These are phyloP conservation scores for Arenaria interpres DNA, from an alignment of 2,113 vertebrate species.

Conservation along the genomic window DNA sequence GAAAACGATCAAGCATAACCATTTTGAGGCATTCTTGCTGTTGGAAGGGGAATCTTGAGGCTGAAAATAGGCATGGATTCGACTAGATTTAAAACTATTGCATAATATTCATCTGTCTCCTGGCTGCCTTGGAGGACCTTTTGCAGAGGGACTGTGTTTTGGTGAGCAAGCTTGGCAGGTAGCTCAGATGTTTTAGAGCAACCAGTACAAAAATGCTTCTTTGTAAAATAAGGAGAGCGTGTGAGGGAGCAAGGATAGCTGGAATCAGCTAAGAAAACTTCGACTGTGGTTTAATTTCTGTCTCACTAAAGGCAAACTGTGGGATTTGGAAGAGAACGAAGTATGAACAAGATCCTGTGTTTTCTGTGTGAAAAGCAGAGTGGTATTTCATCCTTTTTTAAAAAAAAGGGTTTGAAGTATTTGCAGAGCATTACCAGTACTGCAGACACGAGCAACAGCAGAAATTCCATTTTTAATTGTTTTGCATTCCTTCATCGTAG, in stretches of 20 bases:
- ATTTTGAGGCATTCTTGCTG: neutral
- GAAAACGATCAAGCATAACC: neutral
- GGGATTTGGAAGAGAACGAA: neutral
- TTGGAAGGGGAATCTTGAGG: neutral
- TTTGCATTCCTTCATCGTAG: constrained; percentile 52
- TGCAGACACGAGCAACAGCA: constrained; percentile 5
- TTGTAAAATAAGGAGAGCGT: neutral
- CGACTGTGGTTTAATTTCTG: constrained; percentile 43
- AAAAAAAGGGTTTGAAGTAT: constrained; percentile 1
- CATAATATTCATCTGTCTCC: neutral
- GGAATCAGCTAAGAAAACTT: constrained; percentile 15
- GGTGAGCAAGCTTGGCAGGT: neutral
- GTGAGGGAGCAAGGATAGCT: neutral
- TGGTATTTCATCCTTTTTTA: constrained; percentile 13
- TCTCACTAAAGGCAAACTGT: constrained; percentile 27
- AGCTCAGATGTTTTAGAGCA: neutral
- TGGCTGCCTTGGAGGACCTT: neutral
- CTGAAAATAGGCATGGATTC: neutral
- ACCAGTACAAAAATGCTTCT: neutral
- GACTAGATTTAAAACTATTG: neutral
- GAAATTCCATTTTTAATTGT: constrained; percentile 55
- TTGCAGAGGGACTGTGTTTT: neutral
- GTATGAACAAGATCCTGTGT: neutral
- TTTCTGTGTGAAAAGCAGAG: constrained; percentile 18
- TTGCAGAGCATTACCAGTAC: constrained; percentile 24